phyloP scores from a whole-genome alignment of 2,113 vertebrate genomes.

The Mormyrus lacerda region DNA sequence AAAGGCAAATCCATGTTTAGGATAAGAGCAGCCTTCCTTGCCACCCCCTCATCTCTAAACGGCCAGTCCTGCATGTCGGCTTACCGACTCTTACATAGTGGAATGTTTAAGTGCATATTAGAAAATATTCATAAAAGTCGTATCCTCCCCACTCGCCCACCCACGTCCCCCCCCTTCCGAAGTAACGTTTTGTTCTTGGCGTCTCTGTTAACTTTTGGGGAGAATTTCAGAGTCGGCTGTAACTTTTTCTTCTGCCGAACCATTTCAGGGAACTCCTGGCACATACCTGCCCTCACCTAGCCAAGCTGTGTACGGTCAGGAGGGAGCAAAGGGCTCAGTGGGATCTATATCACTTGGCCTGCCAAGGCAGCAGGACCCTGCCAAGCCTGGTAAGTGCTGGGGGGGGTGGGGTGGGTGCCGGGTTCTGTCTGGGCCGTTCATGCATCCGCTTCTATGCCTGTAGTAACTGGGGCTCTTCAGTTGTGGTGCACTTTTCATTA shows the following conservation, averaged over 20 bases:
- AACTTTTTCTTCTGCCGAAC: not conserved
- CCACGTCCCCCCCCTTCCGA: not conserved
- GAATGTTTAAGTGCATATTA: not conserved
- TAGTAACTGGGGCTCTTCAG: not conserved
- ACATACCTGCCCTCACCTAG: slow-evolving; percentile 86
- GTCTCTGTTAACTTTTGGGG: not conserved
- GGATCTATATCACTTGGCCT: slow-evolving; percentile 92
- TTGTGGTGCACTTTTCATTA: not conserved
- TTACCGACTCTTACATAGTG: not conserved
- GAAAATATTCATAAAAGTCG: not conserved
- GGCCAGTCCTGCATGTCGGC: not conserved
- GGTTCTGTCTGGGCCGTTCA: not conserved
- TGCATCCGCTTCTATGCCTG: not conserved
- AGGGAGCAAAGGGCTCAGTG: slow-evolving; percentile 77
- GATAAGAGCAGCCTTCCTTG: not conserved
- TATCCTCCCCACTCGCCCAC: not conserved
- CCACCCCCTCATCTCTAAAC: not conserved
- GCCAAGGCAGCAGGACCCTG: slow-evolving; percentile 83
- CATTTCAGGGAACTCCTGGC: slow-evolving; percentile 84
- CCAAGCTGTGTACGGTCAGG: slow-evolving; percentile 77
- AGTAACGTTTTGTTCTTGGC: slow-evolving; percentile 13
- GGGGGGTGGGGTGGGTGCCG: not conserved
- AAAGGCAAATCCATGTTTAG: not conserved
- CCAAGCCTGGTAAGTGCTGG: slow-evolving; percentile 76
- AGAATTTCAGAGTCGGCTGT: not conserved